These are phyloP conservation scores for Trissoscelio sp. DNA, from an alignment of 2,888 invertebrate species.

Conservation along the genomic window DNA sequence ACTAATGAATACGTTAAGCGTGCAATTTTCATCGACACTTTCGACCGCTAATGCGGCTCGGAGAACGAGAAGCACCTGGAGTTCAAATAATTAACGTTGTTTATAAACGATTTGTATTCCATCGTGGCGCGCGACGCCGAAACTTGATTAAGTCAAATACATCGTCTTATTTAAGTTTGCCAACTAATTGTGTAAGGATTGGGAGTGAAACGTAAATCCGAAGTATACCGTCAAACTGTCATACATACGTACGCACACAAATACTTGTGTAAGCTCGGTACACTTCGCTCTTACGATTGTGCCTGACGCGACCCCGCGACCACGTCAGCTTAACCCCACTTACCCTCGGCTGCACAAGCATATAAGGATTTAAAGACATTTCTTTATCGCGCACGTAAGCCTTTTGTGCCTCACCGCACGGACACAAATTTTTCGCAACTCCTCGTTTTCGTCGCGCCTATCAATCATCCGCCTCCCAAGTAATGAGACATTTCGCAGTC, in stretches of 20 bases:
- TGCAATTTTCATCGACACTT: constrained; percentile 8
- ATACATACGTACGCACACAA: constrained; percentile 49
- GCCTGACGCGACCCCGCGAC: constrained; percentile 80
- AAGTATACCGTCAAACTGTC: constrained; percentile 57
- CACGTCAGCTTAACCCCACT: constrained; percentile 81
- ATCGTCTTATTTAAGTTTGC: constrained; percentile 36
- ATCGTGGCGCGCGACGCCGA: constrained; percentile 28
- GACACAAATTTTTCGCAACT: constrained; percentile 42
- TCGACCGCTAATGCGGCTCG: constrained; percentile 2
- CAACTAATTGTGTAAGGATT: constrained; percentile 44
- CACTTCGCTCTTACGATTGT: constrained; percentile 76
- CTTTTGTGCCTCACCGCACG: constrained; percentile 46
- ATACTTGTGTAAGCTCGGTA: constrained; percentile 52
- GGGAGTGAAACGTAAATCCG: constrained; percentile 42
- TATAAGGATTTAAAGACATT: constrained; percentile 77
- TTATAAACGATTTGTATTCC: constrained; percentile 55
- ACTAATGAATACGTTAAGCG: no score
- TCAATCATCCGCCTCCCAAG: constrained; percentile 52
- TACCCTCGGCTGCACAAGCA: constrained; percentile 75
- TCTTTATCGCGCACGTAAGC: constrained; percentile 70
- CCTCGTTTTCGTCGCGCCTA: constrained; percentile 45
- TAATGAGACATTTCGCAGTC: constrained; percentile 54
- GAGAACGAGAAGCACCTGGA: constrained; percentile 4
- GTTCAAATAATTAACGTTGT: constrained; percentile 38
- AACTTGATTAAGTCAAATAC: constrained; percentile 44